These are phyloP conservation scores for Ciconia maguari DNA, from an alignment of 2,113 vertebrate genomes.

Conservation along the genomic window DNA sequence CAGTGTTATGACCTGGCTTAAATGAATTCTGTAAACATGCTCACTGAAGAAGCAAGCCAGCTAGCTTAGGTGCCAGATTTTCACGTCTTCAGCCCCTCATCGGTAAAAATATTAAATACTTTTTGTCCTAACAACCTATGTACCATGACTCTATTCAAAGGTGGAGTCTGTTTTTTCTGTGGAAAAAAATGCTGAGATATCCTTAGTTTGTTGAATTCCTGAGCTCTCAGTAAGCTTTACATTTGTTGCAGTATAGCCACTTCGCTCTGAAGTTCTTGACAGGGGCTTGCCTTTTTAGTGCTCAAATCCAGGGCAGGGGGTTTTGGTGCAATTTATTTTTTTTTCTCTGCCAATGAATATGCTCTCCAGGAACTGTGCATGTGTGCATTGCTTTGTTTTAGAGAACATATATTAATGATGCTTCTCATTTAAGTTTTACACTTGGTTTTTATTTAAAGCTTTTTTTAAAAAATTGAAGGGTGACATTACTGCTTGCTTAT, in stretches of 20 bases:
- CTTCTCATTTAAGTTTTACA: background rate
- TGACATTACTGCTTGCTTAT: background rate
- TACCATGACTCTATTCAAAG: background rate
- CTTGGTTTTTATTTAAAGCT: background rate
- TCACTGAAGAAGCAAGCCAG: background rate
- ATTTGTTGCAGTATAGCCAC: background rate
- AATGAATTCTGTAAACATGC: background rate
- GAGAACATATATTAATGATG: background rate
- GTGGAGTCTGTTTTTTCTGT: background rate
- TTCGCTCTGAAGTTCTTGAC: background rate
- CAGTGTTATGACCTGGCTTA: background rate
- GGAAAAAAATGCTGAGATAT: background rate
- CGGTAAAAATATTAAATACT: background rate
- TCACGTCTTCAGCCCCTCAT: background rate
- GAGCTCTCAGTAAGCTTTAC: background rate
- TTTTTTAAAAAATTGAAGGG: background rate
- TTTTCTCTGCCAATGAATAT: background rate
- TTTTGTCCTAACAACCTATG: background rate
- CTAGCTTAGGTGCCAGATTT: background rate
- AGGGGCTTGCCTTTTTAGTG: background rate
- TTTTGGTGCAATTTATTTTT: background rate
- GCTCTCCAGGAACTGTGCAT: background rate
- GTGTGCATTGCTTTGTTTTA: background rate
- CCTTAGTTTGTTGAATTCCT: background rate
- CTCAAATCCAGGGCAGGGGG: background rate